Evolutionary conservation across 2,113 vertebrate genomes (phyloP).

Genomic region (Notarius quadriscutis): DNA sequence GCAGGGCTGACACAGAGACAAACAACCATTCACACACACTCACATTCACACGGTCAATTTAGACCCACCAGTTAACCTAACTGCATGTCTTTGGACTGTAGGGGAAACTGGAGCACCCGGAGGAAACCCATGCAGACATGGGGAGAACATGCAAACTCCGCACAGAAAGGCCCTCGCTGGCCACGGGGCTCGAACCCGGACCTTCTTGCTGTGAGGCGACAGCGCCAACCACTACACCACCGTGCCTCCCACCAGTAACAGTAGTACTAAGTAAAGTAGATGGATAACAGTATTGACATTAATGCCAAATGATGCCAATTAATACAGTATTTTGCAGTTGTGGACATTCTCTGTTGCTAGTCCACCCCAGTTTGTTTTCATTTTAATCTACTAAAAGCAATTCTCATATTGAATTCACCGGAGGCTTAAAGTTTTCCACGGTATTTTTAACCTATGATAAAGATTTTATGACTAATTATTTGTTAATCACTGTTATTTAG

Average conservation of each 20-base stretch:
- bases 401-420: neutral
- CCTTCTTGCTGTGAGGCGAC: no score
- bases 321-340: neutral
- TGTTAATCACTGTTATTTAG: neutral
- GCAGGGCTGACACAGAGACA: no score
- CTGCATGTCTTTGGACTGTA: no score
- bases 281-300: neutral
- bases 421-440: neutral
- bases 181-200: no score
- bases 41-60: no score
- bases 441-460: neutral
- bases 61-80: no score
- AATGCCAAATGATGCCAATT: neutral
- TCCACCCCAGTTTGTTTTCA: neutral
- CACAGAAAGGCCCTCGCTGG: no score
- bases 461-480: neutral
- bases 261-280: neutral
- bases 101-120: no score
- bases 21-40: no score
- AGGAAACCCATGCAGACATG: no score
- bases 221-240: no score
- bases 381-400: neutral
- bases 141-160: no score
- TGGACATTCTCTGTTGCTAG: neutral
- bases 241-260: neutral